phyloP scores from a whole-genome alignment of 53 echinoderm and acorn worm genomes.

The Echinarachnius parma region DNA sequence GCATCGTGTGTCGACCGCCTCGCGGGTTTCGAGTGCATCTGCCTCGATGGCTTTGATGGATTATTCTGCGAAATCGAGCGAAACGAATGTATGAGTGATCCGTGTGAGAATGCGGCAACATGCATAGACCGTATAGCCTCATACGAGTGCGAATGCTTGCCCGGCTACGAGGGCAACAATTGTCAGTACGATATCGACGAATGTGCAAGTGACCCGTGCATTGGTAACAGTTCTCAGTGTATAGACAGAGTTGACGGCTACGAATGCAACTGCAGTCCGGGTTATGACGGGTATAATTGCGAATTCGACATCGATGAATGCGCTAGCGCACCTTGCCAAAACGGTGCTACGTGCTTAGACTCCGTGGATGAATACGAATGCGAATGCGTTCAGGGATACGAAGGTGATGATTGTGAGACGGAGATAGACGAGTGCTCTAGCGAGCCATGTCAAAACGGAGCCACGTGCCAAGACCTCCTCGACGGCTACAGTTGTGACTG shows the following conservation, averaged over 20 bases:
- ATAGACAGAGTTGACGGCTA: slow-evolving; percentile 34
- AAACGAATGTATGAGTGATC: slow-evolving; percentile 34
- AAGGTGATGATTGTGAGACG: slow-evolving; percentile 55
- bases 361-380: slow-evolving; percentile 57
- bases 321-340: slow-evolving; percentile 33
- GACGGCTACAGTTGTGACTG: slow-evolving; percentile 67
- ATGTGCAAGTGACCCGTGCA: slow-evolving; percentile 41
- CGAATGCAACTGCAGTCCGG: slow-evolving; percentile 32
- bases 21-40: slow-evolving; percentile 10
- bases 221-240: no score
- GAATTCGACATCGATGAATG: slow-evolving; percentile 39
- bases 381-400: slow-evolving; percentile 59
- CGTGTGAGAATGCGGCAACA: slow-evolving; percentile 40
- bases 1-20: slow-evolving; percentile 33
- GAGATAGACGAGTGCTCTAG: slow-evolving; percentile 67
- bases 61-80: slow-evolving; percentile 11
- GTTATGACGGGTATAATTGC: slow-evolving; percentile 39
- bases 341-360: slow-evolving; percentile 49
- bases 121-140: no score
- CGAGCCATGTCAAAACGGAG: slow-evolving; percentile 71
- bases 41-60: slow-evolving; percentile 28
- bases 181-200: slow-evolving; percentile 39
- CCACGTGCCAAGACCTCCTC: slow-evolving; percentile 57
- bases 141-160: slow-evolving; percentile 18
- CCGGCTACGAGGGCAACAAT: slow-evolving; percentile 21